Evolutionary conservation across 2,113 vertebrate genomes (phyloP).

Genomic region (Odocoileus hemionus): DNA sequence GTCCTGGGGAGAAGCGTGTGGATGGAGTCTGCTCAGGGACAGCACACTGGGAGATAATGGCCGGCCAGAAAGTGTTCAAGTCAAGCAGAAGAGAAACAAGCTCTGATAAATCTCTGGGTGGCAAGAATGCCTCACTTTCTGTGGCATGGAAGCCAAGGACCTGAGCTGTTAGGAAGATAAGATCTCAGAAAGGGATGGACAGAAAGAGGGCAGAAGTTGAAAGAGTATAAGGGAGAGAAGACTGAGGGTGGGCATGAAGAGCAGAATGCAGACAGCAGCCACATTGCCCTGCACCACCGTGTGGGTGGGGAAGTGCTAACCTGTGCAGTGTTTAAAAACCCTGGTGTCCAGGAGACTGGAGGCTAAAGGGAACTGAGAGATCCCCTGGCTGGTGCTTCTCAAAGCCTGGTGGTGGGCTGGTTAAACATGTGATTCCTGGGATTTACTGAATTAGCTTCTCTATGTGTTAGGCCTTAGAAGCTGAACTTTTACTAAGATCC

Average conservation of each 20-base stretch:
- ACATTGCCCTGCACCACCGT: rapidly evolving
- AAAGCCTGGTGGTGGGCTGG: background rate
- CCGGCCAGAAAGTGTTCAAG: background rate
- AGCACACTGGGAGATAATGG: background rate
- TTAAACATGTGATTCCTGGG: background rate
- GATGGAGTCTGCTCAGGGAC: background rate
- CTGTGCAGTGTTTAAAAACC: background rate
- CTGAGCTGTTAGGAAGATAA: background rate
- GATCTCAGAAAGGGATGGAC: background rate
- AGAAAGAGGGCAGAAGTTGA: background rate
- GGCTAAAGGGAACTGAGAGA: background rate
- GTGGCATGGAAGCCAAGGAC: background rate
- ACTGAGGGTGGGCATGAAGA: background rate
- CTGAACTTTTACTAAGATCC: background rate
- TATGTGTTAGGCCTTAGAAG: background rate
- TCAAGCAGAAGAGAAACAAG: constrained; percentile 8
- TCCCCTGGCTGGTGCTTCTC: background rate
- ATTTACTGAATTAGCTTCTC: background rate
- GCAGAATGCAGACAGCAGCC: background rate
- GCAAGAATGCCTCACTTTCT: background rate
- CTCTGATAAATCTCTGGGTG: background rate
- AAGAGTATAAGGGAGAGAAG: background rate
- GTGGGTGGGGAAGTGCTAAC: background rate
- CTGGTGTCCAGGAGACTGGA: background rate
- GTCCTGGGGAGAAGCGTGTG: background rate